Base-by-base conservation (phyloP, 2,797 vertebrate genomes). In the Rhinatrema bivittatum region DNA sequence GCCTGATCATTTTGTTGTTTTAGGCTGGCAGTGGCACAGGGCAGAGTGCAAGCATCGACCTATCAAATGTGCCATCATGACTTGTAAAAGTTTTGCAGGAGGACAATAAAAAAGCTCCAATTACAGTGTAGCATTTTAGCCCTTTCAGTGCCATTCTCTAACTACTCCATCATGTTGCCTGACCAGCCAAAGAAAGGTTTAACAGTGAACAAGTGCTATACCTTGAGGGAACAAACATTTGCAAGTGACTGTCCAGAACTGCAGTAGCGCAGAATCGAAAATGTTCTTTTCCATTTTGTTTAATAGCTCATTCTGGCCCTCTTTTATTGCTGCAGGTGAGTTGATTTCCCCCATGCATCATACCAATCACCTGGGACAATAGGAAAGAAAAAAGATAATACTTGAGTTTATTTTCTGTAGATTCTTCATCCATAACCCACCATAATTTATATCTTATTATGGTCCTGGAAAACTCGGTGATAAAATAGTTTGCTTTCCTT, bases 331-430 rank as follows among this genome's bases (percentile, higher is more conserved):
- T 44, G 10, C 46, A 43, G 38, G 46, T 49, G 29, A 54, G 57
- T 59, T 49, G 42, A 37, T 73, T 69, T 58, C 15, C 56, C 45
- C 22, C 47, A 36, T n/a, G 29, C 19, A 39, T 39, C 51, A 47
- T 62, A 65, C 72, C 69, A 62, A 53, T 41, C 46, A 32, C 28
- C 26, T 13, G 31, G 68, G 57, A 37, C 65, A 65, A 52, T 27
- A 47, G 45, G 39, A 56, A 17, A 32, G 22, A 32, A 21, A 54
- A 55, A 21, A 39, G 32, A 42, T 25, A 7, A 7, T 50, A 62
- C 50, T 43, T n/a, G n/a, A n/a, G n/a, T n/a, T 31, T 46, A 61
- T 72, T 65, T 72, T 39, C 54, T 62, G 38, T 56, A 39, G 56
- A 38, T 76, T 67, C 31, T 50, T 65, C 44, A 49, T 56, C 30